These are phyloP conservation scores for Nycticryphes semicollaris DNA, from an alignment of 2,113 vertebrate genomes.

Conservation along the genomic window DNA sequence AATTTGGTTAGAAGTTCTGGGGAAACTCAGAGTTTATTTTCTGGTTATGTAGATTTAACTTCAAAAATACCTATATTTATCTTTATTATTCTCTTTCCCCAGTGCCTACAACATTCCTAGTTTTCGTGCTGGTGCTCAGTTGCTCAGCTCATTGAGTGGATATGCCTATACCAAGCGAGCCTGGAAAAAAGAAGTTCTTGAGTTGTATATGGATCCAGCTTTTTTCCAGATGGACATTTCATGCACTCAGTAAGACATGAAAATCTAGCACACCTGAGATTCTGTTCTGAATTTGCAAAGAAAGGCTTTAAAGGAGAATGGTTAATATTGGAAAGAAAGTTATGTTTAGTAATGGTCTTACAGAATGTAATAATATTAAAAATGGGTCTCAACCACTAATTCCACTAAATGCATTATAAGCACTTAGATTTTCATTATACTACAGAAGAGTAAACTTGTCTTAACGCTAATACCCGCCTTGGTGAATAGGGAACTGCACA, in stretches of 20 bases:
- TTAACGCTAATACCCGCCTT: neutral
- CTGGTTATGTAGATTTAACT: neutral
- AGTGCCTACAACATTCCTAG: conserved; percentile 95
- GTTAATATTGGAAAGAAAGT: neutral
- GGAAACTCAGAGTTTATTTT: neutral
- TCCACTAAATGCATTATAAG: neutral
- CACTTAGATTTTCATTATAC: neutral
- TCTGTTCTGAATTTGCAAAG: neutral
- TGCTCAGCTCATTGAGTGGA: conserved; percentile 93
- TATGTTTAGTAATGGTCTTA: neutral
- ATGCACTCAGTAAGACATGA: conserved; percentile 84
- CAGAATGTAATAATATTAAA: neutral
- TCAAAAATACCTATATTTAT: neutral
- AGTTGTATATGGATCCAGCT: conserved; percentile 92
- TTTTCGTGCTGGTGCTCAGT: conserved; percentile 89
- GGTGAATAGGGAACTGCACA: neutral
- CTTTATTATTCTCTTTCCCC: neutral
- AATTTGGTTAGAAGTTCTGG: neutral
- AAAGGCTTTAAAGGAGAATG: neutral
- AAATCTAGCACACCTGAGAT: neutral
- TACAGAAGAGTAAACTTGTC: neutral
- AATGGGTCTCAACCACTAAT: neutral
- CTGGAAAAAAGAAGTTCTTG: conserved; percentile 95
- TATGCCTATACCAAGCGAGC: conserved; percentile 95
- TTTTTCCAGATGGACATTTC: conserved; percentile 96